Base-by-base conservation (phyloP, 2,888 invertebrate genomes). In the Drosophila parthenogenetica region DNA sequence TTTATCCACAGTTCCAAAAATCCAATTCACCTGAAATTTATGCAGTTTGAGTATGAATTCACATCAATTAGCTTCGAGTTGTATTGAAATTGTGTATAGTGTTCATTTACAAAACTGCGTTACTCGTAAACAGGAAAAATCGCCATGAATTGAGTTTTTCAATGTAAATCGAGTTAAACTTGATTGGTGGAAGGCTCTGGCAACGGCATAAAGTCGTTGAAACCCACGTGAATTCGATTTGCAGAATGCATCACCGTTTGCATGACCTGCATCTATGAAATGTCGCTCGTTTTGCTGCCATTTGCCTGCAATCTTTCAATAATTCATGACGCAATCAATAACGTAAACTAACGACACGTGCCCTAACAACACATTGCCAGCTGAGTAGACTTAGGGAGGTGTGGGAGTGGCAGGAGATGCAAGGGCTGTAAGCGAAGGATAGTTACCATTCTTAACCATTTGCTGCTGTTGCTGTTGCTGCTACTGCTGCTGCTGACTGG, bases 271-370 rank as follows among this genome's bases (percentile, higher is more conserved):
- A 74, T 71, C 55, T 62, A 46, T 69, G 54, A 49, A 72, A 43
- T 42, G 76, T 42, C 43, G 64, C 45, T 77, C 64, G 61, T 62
- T 55, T 59, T 75, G 54, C 58, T 72, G 72, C 58, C 61, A 62
- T 64, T 75, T 75, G 58, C 51, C 61, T 53, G 65, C 63, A 70
- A 78, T 83, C 77, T 79, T 87, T 84, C 83, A 87, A 84, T 84
- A 84, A 85, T 85, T 87, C 77, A 85, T 81, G 82, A 76, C 73
- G 77, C 81, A 87, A 85, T 84, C 87, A 84, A 84, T 85, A 84
- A 87, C 80, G 85, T 78, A 75, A 82, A 69, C 83, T 70, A 77
- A 77, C 73, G 78, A 74, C 81, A 81, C 82, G 77, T 81, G 69
- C 63, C 69, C 64, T 22, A 71, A 68, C 64, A 61, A 55, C 55